Conservation (phyloP, 2,113 vertebrate genomes). For the Paracanthobrama guichenoti region DNA sequence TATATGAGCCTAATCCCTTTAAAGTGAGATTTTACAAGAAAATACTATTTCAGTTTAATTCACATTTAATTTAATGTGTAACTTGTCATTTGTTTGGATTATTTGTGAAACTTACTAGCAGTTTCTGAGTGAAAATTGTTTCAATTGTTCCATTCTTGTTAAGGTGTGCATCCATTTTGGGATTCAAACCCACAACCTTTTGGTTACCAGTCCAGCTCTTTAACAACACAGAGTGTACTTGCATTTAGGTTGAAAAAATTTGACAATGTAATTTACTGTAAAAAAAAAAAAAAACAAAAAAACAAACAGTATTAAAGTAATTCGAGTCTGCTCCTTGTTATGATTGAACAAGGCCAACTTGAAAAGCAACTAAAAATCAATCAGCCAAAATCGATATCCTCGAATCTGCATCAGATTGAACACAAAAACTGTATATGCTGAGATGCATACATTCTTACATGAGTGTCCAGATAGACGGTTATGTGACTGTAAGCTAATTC, state of each 20-base stretch:
- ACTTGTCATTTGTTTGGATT: background rate
- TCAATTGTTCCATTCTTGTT: background rate
- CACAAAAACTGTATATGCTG: background rate
- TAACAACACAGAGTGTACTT: background rate
- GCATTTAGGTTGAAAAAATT: background rate
- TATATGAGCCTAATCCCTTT: too few species aligned
- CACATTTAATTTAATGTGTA: background rate
- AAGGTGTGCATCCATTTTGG: background rate
- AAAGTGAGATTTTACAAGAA: background rate
- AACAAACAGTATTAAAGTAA: too few species aligned
- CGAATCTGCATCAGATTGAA: background rate
- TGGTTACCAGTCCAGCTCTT: background rate
- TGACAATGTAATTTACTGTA: background rate
- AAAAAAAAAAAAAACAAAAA: too few species aligned
- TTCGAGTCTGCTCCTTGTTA: background rate
- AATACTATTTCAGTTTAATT: background rate
- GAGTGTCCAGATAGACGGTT: background rate
- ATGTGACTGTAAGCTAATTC: background rate
- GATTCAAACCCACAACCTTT: background rate
- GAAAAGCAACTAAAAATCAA: background rate
- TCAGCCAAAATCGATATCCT: background rate
- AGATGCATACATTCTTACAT: background rate
- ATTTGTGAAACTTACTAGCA: background rate
- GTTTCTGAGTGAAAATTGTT: background rate
- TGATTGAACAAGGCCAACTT: background rate